A percentile compares a stretch with the other conserved stretches of the same genome.
Conservation (phyloP, 2,888 invertebrate genomes). For the Tipula vernalis region DNA sequence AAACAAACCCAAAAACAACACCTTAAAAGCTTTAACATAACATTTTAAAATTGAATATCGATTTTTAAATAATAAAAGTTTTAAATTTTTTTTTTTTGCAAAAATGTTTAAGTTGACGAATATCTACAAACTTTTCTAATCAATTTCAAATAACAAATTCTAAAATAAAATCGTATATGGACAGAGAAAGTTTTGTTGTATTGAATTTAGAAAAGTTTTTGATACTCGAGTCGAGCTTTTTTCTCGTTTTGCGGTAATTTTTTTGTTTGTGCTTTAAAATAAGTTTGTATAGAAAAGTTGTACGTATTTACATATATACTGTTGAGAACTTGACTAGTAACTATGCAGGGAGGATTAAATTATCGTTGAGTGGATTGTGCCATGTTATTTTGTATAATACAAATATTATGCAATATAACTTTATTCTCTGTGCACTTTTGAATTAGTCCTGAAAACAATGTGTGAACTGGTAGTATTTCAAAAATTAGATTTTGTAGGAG, state of each 20-base stretch:
- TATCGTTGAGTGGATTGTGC: too few species aligned
- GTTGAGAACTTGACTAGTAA: too few species aligned
- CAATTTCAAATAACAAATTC: neutral
- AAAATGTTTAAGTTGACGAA: neutral
- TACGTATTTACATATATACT: neutral
- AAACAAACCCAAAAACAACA: too few species aligned
- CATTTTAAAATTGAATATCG: neutral
- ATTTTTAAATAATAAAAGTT: neutral
- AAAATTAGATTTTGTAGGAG: too few species aligned
- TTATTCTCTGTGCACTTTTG: too few species aligned
- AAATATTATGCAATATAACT: too few species aligned
- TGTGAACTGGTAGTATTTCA: too few species aligned
- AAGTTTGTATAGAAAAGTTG: neutral
- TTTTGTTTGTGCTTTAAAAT: neutral
- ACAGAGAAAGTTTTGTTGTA: neutral
- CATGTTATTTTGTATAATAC: too few species aligned
- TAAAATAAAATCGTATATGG: neutral
- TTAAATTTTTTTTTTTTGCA: neutral
- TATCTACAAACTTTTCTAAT: neutral
- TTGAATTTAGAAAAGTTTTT: neutral
- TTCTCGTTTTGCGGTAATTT: too few species aligned
- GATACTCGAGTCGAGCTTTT: neutral
- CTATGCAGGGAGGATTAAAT: too few species aligned
- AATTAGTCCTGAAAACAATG: too few species aligned
- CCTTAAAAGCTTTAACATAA: neutral